Evolutionary conservation across 2,113 vertebrate species (phyloP).

Genomic region (Corythaeola cristata): DNA sequence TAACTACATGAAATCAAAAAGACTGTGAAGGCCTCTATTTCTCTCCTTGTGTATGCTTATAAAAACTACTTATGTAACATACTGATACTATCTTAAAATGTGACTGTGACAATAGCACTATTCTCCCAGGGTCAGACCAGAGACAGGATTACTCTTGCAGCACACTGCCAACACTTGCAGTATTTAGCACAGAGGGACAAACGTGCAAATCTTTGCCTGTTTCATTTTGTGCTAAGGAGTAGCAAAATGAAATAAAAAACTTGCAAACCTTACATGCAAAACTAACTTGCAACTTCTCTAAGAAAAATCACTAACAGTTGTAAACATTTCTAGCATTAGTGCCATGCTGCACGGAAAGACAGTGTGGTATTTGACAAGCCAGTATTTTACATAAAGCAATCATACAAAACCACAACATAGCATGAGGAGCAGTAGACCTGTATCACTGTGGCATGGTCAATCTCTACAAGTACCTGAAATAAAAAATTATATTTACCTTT

Average conservation of each 20-base stretch:
- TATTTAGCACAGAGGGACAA: neutral
- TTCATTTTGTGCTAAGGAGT: neutral
- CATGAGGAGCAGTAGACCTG: neutral
- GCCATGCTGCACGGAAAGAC: neutral
- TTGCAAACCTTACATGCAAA: neutral
- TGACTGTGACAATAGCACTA: neutral
- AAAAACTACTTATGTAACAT: neutral
- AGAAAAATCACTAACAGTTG: neutral
- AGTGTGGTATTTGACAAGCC: neutral
- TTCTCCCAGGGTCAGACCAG: neutral
- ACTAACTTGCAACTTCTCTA: neutral
- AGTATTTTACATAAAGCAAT: neutral
- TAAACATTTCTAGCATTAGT: neutral
- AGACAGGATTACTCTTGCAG: neutral
- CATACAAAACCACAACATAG: neutral
- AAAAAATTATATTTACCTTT: neutral
- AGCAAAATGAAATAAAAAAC: neutral
- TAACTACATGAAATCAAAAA: neutral
- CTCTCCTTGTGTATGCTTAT: neutral
- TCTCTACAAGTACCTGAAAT: neutral
- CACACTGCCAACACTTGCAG: neutral
- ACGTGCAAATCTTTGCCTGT: neutral
- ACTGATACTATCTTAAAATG: neutral
- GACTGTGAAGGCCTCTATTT: neutral
- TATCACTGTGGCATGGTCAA: neutral